A percentile compares a stretch with the other conserved stretches of the same genome.
Evolutionary conservation across 2,797 vertebrate species (phyloP).

Genomic region (Echiichthys vipera): DNA sequence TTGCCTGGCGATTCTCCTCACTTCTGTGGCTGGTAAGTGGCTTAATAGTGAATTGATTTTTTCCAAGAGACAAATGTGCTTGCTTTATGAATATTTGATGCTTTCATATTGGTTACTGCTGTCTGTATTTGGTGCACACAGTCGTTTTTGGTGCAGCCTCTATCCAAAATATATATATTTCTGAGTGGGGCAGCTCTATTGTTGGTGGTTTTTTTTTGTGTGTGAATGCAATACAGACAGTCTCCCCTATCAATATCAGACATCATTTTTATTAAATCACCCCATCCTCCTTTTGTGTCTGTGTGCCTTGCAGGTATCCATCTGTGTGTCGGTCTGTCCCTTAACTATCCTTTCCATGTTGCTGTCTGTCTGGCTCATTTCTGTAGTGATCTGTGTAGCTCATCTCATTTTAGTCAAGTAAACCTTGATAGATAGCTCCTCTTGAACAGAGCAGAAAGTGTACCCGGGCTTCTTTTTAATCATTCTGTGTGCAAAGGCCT

Average conservation of each 20-base stretch:
- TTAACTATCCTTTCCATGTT: conserved; percentile 28
- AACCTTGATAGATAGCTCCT: conserved; percentile 45
- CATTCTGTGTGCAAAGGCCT: conserved; percentile 74
- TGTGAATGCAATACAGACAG: neutral
- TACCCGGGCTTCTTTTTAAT: conserved; percentile 57
- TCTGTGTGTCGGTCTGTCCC: conserved; percentile 13
- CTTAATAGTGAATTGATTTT: conserved; percentile 30
- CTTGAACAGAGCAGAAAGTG: conserved; percentile 32
- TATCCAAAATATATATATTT: neutral
- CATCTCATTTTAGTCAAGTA: conserved; percentile 32
- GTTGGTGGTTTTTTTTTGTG: neutral
- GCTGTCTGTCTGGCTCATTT: conserved; percentile 21
- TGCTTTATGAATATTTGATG: conserved; percentile 48
- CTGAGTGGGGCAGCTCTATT: neutral
- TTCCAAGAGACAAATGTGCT: conserved; percentile 17
- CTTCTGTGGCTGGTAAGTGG: conserved; percentile 84
- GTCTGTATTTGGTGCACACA: neutral
- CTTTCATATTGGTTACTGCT: neutral
- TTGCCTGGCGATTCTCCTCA: conserved; percentile 80
- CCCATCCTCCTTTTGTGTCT: neutral
- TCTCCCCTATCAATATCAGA: neutral
- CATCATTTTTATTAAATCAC: neutral
- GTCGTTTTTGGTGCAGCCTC: conserved; percentile 12
- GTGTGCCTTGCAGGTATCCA: neutral
- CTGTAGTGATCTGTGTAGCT: conserved; percentile 29